phyloP scores from a whole-genome alignment of 2,797 vertebrate genomes.

The Octomys mimax region DNA sequence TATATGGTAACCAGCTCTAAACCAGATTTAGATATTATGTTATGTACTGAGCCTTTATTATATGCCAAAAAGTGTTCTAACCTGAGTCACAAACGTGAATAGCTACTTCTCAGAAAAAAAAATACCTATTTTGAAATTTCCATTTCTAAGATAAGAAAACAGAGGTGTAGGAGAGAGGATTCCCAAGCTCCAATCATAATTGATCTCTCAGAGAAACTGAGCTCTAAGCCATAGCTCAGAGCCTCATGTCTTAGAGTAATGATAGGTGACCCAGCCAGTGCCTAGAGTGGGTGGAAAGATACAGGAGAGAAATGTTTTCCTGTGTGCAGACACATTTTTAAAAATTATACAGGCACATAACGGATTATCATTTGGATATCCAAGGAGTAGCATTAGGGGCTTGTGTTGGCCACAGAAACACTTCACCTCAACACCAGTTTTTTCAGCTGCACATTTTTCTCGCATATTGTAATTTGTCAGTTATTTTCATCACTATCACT shows the following conservation, averaged over 20 bases:
- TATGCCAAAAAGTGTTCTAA: not conserved
- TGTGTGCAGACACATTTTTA: not conserved
- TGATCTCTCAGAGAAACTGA: not conserved
- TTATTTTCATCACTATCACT: not conserved
- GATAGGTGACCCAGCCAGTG: not conserved
- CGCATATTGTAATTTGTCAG: not conserved
- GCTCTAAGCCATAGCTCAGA: not conserved
- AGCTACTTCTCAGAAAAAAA: not conserved
- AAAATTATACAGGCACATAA: not conserved
- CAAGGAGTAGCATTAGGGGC: not conserved
- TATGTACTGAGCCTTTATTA: not conserved
- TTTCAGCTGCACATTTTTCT: not conserved
- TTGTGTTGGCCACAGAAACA: not conserved
- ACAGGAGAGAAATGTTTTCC: not conserved
- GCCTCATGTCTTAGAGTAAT: not conserved
- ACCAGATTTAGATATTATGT: not conserved
- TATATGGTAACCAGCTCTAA: not conserved
- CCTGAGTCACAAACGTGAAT: slow-evolving; percentile 18
- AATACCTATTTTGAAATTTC: not conserved
- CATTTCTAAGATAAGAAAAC: slow-evolving; percentile 14
- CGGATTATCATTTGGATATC: not conserved
- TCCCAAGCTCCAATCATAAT: not conserved
- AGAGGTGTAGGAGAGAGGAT: not conserved
- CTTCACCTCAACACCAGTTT: not conserved
- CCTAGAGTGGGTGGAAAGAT: not conserved